Evolutionary conservation across 2,797 vertebrate genomes (phyloP).

Genomic region (Melanotaenia trifasciata): DNA sequence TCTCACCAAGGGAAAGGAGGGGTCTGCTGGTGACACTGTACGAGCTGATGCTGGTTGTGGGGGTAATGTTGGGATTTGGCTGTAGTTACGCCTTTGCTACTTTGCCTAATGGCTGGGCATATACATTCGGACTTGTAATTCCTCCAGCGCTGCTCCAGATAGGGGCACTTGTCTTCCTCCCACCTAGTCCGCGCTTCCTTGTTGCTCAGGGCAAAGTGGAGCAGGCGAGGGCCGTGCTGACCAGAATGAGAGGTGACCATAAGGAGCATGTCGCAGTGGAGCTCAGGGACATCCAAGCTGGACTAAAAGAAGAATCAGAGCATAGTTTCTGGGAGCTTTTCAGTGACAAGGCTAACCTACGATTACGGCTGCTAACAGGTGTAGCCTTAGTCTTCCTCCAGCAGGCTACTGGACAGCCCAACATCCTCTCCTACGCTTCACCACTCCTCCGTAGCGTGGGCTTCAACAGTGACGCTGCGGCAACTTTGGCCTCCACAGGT

Average conservation of each 20-base stretch:
- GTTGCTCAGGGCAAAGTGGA: slow-evolving; percentile 87
- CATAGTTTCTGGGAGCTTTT: slow-evolving; percentile 91
- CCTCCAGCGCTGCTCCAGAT: slow-evolving; percentile 89
- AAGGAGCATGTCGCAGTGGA: slow-evolving; percentile 82
- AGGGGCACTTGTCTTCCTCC: slow-evolving; percentile 88
- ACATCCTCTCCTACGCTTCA: slow-evolving; percentile 94
- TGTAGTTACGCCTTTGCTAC: slow-evolving; percentile 90
- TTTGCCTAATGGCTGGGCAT: slow-evolving; percentile 88
- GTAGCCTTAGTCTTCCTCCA: slow-evolving; percentile 91
- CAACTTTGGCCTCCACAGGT: slow-evolving; percentile 93
- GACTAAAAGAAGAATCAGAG: slow-evolving; percentile 90
- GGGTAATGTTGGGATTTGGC: slow-evolving; percentile 93
- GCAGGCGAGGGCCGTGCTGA: slow-evolving; percentile 86
- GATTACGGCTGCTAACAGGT: slow-evolving; percentile 89
- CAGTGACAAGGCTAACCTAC: slow-evolving; percentile 90
- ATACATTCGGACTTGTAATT: slow-evolving; percentile 91
- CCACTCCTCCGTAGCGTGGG: slow-evolving; percentile 93
- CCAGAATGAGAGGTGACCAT: slow-evolving; percentile 80
- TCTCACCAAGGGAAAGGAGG: slow-evolving; percentile 90
- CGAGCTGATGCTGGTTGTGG: slow-evolving; percentile 93
- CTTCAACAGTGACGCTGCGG: slow-evolving; percentile 92
- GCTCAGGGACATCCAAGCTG: slow-evolving; percentile 87
- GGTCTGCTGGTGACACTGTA: slow-evolving; percentile 93
- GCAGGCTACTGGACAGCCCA: slow-evolving; percentile 94
- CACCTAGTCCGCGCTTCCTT: slow-evolving; percentile 93